These are phyloP conservation scores for Piscicola geometra DNA, from an alignment of 2,888 invertebrate genomes.

Conservation along the genomic window DNA sequence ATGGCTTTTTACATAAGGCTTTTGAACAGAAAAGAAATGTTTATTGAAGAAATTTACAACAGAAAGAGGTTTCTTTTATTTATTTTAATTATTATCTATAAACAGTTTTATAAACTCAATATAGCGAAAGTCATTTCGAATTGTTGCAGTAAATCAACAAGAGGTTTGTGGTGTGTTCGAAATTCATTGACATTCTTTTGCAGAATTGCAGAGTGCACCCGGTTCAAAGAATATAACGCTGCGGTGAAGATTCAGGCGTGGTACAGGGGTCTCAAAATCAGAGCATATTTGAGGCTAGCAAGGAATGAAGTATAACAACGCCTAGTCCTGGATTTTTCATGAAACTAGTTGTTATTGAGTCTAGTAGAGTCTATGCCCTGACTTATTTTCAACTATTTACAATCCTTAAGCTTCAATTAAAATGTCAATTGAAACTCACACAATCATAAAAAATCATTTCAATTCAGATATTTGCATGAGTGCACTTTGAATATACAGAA, in stretches of 20 bases:
- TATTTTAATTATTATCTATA: not conserved
- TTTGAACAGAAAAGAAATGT: conserved; percentile 28
- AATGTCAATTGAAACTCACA: no score
- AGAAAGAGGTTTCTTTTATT: conserved; percentile 31
- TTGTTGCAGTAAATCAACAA: no score
- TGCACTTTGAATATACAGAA: conserved; percentile 51
- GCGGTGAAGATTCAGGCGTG: conserved; percentile 53
- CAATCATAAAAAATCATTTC: no score
- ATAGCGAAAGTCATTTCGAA: no score
- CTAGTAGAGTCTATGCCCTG: no score
- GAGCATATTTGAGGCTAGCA: conserved; percentile 51
- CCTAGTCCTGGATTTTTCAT: no score
- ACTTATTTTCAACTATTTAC: no score
- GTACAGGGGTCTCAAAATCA: conserved; percentile 50
- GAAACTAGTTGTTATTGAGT: no score
- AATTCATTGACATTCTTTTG: conserved; percentile 34
- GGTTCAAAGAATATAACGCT: conserved; percentile 49
- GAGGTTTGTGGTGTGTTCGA: no score
- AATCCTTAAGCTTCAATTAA: no score
- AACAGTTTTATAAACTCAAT: not conserved
- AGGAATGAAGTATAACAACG: no score
- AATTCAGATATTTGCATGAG: conserved; percentile 48
- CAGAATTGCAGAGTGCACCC: conserved; percentile 51
- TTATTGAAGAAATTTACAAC: conserved; percentile 38
- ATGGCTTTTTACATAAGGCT: conserved; percentile 54